These are phyloP conservation scores for Lepidurus packardi DNA, from an alignment of 1,140 invertebrate species.

Conservation along the genomic window DNA sequence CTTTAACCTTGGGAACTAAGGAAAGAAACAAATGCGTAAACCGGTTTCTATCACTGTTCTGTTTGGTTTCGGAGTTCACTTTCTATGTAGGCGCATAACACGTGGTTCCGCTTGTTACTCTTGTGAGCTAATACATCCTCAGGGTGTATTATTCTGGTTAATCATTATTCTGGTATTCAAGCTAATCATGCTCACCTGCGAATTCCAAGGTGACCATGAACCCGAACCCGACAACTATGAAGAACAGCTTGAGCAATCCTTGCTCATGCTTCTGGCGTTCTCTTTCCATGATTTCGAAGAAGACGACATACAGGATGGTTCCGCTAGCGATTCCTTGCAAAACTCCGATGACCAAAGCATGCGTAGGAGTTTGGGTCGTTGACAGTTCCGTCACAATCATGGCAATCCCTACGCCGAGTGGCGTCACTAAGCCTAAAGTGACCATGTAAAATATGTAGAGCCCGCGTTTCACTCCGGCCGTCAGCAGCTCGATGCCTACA, in stretches of 20 bases:
- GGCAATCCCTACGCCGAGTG: constrained; percentile 61
- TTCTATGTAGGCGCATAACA: too few relatives aligned
- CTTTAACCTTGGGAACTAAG: neutral
- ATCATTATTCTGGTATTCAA: too few relatives aligned
- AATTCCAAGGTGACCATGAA: constrained; percentile 50
- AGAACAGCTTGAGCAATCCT: constrained; percentile 55
- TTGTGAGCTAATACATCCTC: too few relatives aligned
- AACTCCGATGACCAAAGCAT: constrained; percentile 44
- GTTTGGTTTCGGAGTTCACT: too few relatives aligned
- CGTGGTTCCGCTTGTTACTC: too few relatives aligned
- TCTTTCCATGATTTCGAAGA: constrained; percentile 78
- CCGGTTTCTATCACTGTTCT: neutral
- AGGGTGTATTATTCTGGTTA: too few relatives aligned
- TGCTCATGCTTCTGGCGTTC: constrained; percentile 59
- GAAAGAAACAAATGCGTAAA: neutral
- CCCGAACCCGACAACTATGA: constrained; percentile 54
- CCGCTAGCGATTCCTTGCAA: constrained; percentile 63
- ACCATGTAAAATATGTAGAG: constrained; percentile 61
- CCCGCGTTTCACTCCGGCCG: constrained; percentile 40
- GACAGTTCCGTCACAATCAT: constrained; percentile 53
- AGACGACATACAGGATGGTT: constrained; percentile 81
- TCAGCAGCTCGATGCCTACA: constrained; percentile 45
- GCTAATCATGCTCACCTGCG: constrained; percentile 32
- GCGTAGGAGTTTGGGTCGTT: constrained; percentile 33
- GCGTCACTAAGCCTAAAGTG: constrained; percentile 71